Evolutionary conservation across 2,797 vertebrate genomes (phyloP).

Genomic region (Euphonia xanthogaster): DNA sequence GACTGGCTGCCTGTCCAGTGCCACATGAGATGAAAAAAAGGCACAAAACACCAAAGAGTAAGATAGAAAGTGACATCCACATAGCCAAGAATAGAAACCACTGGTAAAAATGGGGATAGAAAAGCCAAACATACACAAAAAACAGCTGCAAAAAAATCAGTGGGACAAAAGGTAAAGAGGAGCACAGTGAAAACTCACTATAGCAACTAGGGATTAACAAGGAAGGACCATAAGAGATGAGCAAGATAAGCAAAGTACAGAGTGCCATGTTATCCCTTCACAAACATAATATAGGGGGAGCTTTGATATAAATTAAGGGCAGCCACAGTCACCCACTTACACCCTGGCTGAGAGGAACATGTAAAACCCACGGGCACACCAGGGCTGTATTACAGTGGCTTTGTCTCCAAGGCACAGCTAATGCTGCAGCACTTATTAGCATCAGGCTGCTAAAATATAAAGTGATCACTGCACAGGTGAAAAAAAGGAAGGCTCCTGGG

Average conservation of each 20-base stretch:
- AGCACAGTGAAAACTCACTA: neutral
- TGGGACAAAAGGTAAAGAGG: neutral
- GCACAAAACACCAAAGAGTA: neutral
- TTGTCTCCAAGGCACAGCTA: neutral
- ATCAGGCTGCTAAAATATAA: conserved; percentile 15
- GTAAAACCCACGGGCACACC: neutral
- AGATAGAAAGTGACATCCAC: neutral
- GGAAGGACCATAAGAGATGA: neutral
- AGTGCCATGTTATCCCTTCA: neutral
- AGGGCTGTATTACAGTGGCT: neutral
- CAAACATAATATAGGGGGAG: rapidly evolving
- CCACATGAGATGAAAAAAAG: neutral
- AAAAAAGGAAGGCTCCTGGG: neutral
- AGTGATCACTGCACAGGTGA: neutral
- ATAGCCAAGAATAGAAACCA: neutral
- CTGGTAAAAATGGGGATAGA: neutral
- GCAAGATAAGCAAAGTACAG: neutral
- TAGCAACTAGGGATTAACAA: neutral
- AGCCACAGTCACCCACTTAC: neutral
- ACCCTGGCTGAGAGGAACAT: neutral
- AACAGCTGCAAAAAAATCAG: neutral
- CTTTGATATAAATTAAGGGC: neutral
- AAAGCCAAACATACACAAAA: neutral
- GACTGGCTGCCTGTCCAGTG: neutral
- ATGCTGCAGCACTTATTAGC: neutral